Base-by-base conservation (phyloP, 2,113 vertebrate species). In the Corynorhinus townsendii region DNA sequence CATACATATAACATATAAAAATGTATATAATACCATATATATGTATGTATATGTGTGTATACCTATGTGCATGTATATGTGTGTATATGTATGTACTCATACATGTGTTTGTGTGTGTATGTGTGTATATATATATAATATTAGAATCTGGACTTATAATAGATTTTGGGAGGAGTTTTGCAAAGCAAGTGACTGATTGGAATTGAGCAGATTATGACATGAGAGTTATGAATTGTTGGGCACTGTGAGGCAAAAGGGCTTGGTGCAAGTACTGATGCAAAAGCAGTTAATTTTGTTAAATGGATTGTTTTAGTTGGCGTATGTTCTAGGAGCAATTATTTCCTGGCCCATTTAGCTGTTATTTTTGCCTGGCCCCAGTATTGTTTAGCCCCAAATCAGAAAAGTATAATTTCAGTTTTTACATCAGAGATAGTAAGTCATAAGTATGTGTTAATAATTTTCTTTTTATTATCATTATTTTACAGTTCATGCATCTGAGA, bases 371-470 rank as follows among this genome's bases (percentile, higher is more conserved):
- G 20, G 11, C 43, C 4, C 40, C 19, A 45, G 33, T 66, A 59
- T 26, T 73, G 10, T 66, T 87, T 87, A 71, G 7, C 16, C 28
- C 40, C 62, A 69, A 62, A 82, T 17, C 0, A 14, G 15, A 22
- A 73, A 93, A 71, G 6, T 20, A 3, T 83, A 26, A 16, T 35
- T 73, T 90, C 11, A n/a, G 24, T 87, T 86, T 71, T 89, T 38
- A 45, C 12, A 40, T 40, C 38, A 66, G 35, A 49, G 22, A 0
- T 59, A 38, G 0, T 30, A 52, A 91, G 54, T 49, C 10, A 45
- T 88, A 84, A 64, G 22, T 88, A 52, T 33, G 35, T 56, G 40
- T 84, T 64, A 90, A 56, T 56, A 86, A 54, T 86, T 75, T 88
- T 80, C 6, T 35, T 52, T 71, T 87, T 59, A 24, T 64, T 62